A percentile compares a stretch with the other conserved stretches of the same genome.
Conservation (phyloP, 1,140 invertebrate genomes). For the Rhagoletis zephyria region DNA sequence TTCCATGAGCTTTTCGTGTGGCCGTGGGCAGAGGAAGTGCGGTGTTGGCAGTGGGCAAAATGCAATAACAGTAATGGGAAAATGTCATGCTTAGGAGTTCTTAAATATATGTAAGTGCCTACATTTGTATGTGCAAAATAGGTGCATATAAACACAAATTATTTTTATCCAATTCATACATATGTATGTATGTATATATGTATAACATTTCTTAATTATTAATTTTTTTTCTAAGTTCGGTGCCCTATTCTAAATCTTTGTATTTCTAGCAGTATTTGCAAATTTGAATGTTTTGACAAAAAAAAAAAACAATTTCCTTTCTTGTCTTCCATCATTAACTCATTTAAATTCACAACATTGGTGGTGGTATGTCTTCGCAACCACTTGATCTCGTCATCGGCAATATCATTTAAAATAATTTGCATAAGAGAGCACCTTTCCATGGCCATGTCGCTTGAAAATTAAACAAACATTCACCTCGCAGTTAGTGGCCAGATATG, state of each 20-base stretch:
- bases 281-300: not conserved
- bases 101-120: not conserved
- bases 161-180: too few relatives aligned
- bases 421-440: not conserved
- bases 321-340: not conserved
- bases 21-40: not conserved
- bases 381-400: not conserved
- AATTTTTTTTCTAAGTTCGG: not conserved
- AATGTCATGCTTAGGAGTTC: too few relatives aligned
- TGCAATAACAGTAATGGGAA: too few relatives aligned
- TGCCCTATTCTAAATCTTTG: not conserved
- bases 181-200: not conserved
- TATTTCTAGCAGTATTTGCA: not conserved
- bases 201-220: not conserved
- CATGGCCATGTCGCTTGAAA: not conserved
- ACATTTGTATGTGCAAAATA: not conserved
- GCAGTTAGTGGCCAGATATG: not conserved
- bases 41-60: not conserved
- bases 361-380: not conserved
- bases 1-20: not conserved
- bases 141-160: too few relatives aligned
- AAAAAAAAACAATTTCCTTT: too few relatives aligned
- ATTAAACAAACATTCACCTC: slow-evolving; percentile 21
- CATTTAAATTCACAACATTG: not conserved
- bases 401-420: not conserved